These are phyloP conservation scores for Ostrea denselamellosa DNA, from an alignment of 1,140 invertebrate genomes.

Conservation along the genomic window DNA sequence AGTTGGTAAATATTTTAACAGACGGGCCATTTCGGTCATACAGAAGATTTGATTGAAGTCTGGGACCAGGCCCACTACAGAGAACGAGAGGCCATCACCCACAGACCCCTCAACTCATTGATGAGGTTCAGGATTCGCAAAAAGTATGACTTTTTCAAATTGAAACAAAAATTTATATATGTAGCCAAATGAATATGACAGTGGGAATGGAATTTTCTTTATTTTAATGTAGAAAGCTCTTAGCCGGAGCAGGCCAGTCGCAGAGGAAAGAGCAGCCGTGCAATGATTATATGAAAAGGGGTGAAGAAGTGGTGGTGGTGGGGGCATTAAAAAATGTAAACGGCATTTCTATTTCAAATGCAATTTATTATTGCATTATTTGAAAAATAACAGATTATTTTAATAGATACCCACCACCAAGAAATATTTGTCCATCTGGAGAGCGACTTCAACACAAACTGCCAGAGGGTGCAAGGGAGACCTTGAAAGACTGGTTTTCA, in stretches of 20 bases:
- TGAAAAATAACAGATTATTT: slow-evolving; percentile 8
- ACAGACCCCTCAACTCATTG: slow-evolving; percentile 49
- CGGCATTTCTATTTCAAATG: not conserved
- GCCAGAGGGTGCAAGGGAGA: slow-evolving; percentile 49
- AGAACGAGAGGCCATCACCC: slow-evolving; percentile 48
- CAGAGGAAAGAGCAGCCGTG: too few relatives aligned
- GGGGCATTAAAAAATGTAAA: not conserved
- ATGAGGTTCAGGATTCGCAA: slow-evolving; percentile 55
- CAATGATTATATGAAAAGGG: too few relatives aligned
- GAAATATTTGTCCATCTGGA: slow-evolving; percentile 56
- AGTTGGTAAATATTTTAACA: slow-evolving; percentile 13
- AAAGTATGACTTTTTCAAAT: slow-evolving; percentile 47
- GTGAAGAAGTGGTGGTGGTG: not conserved
- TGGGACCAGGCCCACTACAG: slow-evolving; percentile 60
- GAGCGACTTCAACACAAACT: slow-evolving; percentile 43
- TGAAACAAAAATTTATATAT: too few relatives aligned
- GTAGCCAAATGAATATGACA: too few relatives aligned
- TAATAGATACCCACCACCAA: slow-evolving; percentile 56
- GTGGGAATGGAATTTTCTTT: too few relatives aligned
- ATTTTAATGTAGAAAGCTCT: too few relatives aligned
- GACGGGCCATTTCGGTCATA: slow-evolving; percentile 47
- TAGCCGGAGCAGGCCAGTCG: too few relatives aligned
- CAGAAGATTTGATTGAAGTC: slow-evolving; percentile 47
- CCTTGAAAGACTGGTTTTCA: slow-evolving; percentile 67
- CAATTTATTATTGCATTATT: not conserved